Conservation (phyloP, 2,888 invertebrate species). For the Spisula subtruncata region DNA sequence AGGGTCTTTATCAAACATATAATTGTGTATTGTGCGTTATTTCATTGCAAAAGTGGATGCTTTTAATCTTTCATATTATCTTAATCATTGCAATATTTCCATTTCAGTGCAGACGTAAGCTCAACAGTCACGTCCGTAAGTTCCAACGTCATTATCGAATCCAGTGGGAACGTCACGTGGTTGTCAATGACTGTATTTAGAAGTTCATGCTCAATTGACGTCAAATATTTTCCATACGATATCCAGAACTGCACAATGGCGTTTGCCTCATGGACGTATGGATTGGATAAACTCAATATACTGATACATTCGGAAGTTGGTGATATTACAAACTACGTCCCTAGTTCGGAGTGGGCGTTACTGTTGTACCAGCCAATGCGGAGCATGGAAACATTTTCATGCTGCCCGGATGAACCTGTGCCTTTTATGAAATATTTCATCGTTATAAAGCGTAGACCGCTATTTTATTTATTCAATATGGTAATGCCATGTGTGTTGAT, state of each 20-base stretch:
- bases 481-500: slow-evolving; percentile 89
- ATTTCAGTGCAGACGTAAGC: slow-evolving; percentile 86
- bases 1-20: too few species aligned
- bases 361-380: slow-evolving; percentile 89
- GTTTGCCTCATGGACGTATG: slow-evolving; percentile 90
- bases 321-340: slow-evolving; percentile 95
- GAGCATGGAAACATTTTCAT: slow-evolving; percentile 89
- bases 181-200: slow-evolving; percentile 89
- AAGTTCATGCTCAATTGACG: slow-evolving; percentile 89
- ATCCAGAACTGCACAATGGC: slow-evolving; percentile 89
- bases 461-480: slow-evolving; percentile 89
- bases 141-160: slow-evolving; percentile 89
- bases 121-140: slow-evolving; percentile 87
- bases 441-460: slow-evolving; percentile 88
- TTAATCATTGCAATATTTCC: neutral
- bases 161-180: slow-evolving; percentile 90
- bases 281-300: slow-evolving; percentile 88
- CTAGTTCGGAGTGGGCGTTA: slow-evolving; percentile 96
- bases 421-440: slow-evolving; percentile 89
- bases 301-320: slow-evolving; percentile 91
- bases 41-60: too few species aligned
- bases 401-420: slow-evolving; percentile 88
- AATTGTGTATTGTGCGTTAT: too few species aligned
- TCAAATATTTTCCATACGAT: slow-evolving; percentile 90
- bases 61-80: neutral